Conservation (phyloP, 1,140 invertebrate species). For the Neuroterus valhalla region DNA sequence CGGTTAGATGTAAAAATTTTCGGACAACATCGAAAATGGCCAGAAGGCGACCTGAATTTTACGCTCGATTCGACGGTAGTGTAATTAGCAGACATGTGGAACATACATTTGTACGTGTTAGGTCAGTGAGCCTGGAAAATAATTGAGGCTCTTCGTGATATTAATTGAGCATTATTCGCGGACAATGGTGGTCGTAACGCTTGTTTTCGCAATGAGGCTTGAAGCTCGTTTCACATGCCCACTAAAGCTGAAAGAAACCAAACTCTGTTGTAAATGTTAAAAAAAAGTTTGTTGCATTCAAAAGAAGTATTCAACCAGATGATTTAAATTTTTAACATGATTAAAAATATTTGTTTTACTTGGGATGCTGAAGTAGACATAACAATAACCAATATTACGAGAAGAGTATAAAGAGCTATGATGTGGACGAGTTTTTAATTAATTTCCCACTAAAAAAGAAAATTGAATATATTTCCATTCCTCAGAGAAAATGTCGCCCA, state of each 20-base stretch:
- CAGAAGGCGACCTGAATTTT: not conserved
- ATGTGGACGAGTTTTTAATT: no score
- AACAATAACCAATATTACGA: no score
- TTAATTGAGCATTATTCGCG: conserved; percentile 31
- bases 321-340: no score
- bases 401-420: no score
- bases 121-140: not conserved
- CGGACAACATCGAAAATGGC: not conserved
- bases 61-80: not conserved
- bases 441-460: not conserved
- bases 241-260: not conserved
- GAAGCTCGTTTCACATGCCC: not conserved
- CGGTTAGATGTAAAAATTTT: no score
- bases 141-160: conserved; percentile 3
- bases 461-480: conserved; percentile 3
- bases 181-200: not conserved
- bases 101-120: conserved; percentile 7
- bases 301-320: no score
- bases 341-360: no score
- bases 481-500: conserved; percentile 38
- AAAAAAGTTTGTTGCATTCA: no score
- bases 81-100: not conserved
- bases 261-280: not conserved
- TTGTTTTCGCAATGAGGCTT: conserved; percentile 15
- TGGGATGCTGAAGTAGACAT: no score